phyloP scores from a whole-genome alignment of 1,140 invertebrate species.

The Hylaeus anthracinus region DNA sequence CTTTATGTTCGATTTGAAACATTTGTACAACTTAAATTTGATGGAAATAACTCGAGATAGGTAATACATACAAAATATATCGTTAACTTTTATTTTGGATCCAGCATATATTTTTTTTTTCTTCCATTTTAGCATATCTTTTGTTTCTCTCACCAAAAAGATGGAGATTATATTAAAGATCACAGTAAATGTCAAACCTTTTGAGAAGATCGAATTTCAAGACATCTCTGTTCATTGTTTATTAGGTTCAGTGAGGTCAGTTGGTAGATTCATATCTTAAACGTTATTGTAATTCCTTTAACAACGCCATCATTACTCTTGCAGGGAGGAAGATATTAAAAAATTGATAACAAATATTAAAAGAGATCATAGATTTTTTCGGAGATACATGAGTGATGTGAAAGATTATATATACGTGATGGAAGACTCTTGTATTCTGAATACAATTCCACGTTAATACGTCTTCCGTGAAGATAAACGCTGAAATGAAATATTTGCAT shows the following conservation, averaged over 20 bases:
- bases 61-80: constrained; percentile 52
- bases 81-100: not conserved
- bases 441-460: not conserved
- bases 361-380: constrained; percentile 66
- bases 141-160: constrained; percentile 57
- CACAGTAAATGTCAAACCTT: constrained; percentile 62
- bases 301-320: constrained; percentile 38
- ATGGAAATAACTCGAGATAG: constrained; percentile 62
- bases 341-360: constrained; percentile 68
- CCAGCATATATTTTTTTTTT: constrained; percentile 15
- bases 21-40: constrained; percentile 57
- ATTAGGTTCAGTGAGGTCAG: constrained; percentile 66
- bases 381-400: constrained; percentile 67
- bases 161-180: constrained; percentile 64
- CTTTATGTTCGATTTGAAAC: constrained; percentile 68
- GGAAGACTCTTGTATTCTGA: constrained; percentile 47
- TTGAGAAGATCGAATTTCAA: constrained; percentile 58
- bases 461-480: not conserved
- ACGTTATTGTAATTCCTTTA: not conserved
- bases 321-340: constrained; percentile 64
- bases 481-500: not conserved
- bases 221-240: constrained; percentile 62
- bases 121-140: constrained; percentile 65
- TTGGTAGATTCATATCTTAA: constrained; percentile 12
- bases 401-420: constrained; percentile 69